phyloP scores from a whole-genome alignment of 2,797 vertebrate species.

The Gambelia wislizenii region DNA sequence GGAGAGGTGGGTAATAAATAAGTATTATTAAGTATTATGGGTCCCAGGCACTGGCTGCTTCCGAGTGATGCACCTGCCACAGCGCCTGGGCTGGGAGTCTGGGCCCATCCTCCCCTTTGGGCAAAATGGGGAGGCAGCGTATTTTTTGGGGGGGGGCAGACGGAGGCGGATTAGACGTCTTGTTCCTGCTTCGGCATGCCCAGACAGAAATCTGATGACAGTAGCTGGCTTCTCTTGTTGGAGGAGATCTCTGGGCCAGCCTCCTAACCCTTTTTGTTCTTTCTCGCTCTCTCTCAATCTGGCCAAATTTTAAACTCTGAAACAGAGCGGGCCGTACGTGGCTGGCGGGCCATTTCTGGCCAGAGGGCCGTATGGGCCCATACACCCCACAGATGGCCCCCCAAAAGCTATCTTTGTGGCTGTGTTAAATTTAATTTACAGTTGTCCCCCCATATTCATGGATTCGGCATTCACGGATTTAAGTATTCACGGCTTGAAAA shows the following conservation, averaged over 20 bases:
- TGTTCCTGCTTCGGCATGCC: neutral
- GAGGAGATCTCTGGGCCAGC: neutral
- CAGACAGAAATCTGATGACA: neutral
- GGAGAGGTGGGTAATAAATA: too few species aligned
- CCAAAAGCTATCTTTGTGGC: too few species aligned
- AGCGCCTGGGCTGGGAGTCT: neutral
- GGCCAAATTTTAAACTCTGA: neutral
- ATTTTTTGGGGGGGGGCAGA: too few species aligned
- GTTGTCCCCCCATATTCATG: too few species aligned
- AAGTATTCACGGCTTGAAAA: too few species aligned
- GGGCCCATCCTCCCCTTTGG: neutral
- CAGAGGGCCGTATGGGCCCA: too few species aligned
- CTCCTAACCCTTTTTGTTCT: accelerated
- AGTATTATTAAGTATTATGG: too few species aligned
- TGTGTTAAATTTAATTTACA: too few species aligned
- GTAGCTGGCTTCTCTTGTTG: neutral
- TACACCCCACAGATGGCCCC: too few species aligned
- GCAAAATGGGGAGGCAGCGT: neutral
- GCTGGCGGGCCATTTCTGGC: too few species aligned
- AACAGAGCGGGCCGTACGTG: too few species aligned
- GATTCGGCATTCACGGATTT: too few species aligned
- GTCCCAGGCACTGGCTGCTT: neutral
- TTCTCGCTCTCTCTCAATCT: neutral
- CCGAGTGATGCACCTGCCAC: neutral
- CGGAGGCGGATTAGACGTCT: neutral